A percentile compares a stretch with the other conserved stretches of the same genome.
phyloP scores from a whole-genome alignment of 2,797 vertebrate species.

The Enteromius trimaculatus region DNA sequence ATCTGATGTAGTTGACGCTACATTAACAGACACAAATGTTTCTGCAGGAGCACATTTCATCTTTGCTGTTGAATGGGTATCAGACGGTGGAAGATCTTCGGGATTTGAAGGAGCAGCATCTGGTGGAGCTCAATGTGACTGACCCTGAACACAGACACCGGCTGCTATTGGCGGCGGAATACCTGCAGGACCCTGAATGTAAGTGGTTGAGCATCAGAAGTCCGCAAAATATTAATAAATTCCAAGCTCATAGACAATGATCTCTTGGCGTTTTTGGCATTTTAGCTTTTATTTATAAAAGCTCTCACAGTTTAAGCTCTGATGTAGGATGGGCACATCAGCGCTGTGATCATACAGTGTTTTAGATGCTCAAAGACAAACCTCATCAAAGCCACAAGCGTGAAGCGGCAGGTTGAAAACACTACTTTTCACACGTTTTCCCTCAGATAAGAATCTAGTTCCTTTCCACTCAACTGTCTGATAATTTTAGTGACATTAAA shows the following conservation, averaged over 20 bases:
- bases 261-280: neutral
- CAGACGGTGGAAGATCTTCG: constrained; percentile 88
- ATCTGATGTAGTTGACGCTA: neutral
- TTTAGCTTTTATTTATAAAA: constrained; percentile 1
- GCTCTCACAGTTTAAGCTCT: neutral
- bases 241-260: neutral
- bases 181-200: constrained; percentile 82
- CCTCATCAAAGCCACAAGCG: constrained; percentile 16
- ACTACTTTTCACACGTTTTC: constrained; percentile 16
- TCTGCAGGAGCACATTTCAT: constrained; percentile 82
- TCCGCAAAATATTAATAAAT: too few relatives aligned
- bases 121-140: constrained; percentile 86
- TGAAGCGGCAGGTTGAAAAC: constrained; percentile 1
- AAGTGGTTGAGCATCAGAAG: constrained; percentile 68
- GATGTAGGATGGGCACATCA: neutral
- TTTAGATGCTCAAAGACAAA: constrained; percentile 22
- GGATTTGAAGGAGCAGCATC: constrained; percentile 84
- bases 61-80: constrained; percentile 86
- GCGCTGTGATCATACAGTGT: neutral
- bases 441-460: constrained; percentile 32
- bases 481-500: neutral
- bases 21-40: neutral
- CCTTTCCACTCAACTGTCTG: neutral
- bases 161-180: constrained; percentile 82
- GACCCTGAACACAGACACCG: constrained; percentile 84